Base-by-base conservation (phyloP, 2,797 vertebrate species). In the Falco concolor region DNA sequence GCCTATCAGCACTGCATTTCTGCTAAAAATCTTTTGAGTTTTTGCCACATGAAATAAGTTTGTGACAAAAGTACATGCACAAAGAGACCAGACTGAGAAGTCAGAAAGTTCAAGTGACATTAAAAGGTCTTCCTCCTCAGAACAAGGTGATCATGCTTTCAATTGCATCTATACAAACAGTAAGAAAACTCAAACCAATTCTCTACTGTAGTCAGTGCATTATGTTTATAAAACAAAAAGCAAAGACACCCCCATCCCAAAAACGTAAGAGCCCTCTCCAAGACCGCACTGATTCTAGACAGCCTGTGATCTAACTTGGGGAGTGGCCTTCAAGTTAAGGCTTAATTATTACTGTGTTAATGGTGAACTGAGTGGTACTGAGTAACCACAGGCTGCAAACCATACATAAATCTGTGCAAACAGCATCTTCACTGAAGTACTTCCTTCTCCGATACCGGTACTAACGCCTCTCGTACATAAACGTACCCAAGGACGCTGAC, bases 241-340 rank as follows among this genome's bases (percentile, higher is more conserved):
- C 15, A 64, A 77, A 68, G 25, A 27, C 3, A 4, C 9, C 5
- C 1, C 8, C 0, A 3, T 8, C 1, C 13, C 3, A 3, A 82
- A 75, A 78, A 47, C 0, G 0, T 67, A 27, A 27, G 27, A 13
- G 8, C 4, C 7, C 12, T 24, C 32, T 74, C 57, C 60, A 75
- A 42, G 28, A 28, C 25, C 10, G 28, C 8, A 13, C 0, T 63
- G 49, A 70, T 78, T 45, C 34, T 2, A 81, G 19, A 17, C 10
- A 54, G 50, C 17, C 70, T 61, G 24, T 28, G 42, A 50, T 34
- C 63, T 42, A 57, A 28, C 18, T 1, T 44, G n/a, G 49, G 73
- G 24, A 70, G 16, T 13, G 16, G 36, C 14, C 40, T 72, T 68
- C 3, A 36, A 56, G 36, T 13, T 40, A 25, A 69, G 34, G 42